A percentile compares a stretch with the other conserved stretches of the same genome.
phyloP scores from a whole-genome alignment of 2,797 vertebrate genomes.

The Microctenopoma stevenorrisi region DNA sequence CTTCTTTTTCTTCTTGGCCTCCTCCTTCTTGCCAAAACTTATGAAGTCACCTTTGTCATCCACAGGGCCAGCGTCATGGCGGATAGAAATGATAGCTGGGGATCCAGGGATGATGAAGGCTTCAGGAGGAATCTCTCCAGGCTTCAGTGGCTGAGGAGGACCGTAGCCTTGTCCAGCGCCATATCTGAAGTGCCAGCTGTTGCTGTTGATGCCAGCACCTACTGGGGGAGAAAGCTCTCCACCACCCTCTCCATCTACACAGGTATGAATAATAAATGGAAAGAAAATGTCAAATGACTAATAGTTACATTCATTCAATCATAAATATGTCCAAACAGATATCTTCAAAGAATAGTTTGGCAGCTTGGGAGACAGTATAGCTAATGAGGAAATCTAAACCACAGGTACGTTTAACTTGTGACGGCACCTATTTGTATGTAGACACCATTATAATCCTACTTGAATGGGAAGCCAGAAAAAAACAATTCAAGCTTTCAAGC shows the following conservation, averaged over 20 bases:
- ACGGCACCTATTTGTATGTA: constrained; percentile 56
- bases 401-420: constrained; percentile 52
- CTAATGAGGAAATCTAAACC: constrained; percentile 4
- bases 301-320: neutral
- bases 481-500: constrained; percentile 42
- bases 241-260: constrained; percentile 92
- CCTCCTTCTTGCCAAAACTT: constrained; percentile 99
- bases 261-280: constrained; percentile 12
- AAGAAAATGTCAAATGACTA: constrained; percentile 10
- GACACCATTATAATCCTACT: constrained; percentile 46
- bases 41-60: constrained; percentile 99
- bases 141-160: constrained; percentile 90
- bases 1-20: constrained; percentile 99
- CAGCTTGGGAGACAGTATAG: neutral
- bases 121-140: constrained; percentile 96
- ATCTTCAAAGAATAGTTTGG: neutral
- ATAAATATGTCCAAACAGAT: neutral
- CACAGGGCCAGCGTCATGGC: constrained; percentile 91
- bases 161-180: constrained; percentile 87
- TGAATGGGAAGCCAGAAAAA: constrained; percentile 42
- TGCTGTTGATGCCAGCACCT: constrained; percentile 97
- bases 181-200: constrained; percentile 99
- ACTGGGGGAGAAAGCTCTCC: constrained; percentile 97
- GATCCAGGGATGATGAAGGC: constrained; percentile 99
- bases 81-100: constrained; percentile 99